A percentile compares a stretch with the other conserved stretches of the same genome.
Conservation (phyloP, 2,113 vertebrate species). For the Cyanoliseus patagonus region DNA sequence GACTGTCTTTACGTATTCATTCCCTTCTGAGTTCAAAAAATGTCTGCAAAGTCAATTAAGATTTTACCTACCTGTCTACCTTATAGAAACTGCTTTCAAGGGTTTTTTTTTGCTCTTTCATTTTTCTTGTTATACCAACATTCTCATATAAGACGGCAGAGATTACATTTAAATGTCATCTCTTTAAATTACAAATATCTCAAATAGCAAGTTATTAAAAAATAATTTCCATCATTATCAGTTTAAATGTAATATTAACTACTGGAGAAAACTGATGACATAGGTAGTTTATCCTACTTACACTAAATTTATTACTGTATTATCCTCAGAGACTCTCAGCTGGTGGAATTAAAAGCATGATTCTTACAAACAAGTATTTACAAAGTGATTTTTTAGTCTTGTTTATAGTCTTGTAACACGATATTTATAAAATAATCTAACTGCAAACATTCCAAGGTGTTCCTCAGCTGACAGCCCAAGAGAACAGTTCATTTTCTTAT, state of each 20-base stretch:
- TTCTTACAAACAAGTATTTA: conserved; percentile 30
- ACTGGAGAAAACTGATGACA: not conserved
- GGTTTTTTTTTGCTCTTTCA: not conserved
- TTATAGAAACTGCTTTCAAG: not conserved
- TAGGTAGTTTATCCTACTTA: not conserved
- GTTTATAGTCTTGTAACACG: conserved; percentile 1
- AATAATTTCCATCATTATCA: not conserved
- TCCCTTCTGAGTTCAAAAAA: not conserved
- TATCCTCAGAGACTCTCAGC: not conserved
- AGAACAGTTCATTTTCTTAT: not conserved
- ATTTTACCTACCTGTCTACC: not conserved
- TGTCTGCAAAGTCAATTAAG: conserved; percentile 7
- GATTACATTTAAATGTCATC: conserved; percentile 6
- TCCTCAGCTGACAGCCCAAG: conserved; percentile 26
- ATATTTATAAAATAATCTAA: conserved; percentile 40
- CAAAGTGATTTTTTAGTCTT: conserved; percentile 28
- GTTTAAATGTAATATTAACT: conserved; percentile 14
- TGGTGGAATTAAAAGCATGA: conserved; percentile 21
- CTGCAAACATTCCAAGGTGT: conserved; percentile 26
- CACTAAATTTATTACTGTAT: not conserved
- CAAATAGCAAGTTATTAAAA: not conserved
- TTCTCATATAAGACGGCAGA: not conserved
- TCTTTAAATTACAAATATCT: not conserved
- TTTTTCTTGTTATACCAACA: not conserved
- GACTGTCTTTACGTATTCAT: not conserved